Percentiles rank a stretch among this genome's conserved stretches.
Conservation (phyloP, 2,888 invertebrate genomes). For the Atherix ibis region DNA sequence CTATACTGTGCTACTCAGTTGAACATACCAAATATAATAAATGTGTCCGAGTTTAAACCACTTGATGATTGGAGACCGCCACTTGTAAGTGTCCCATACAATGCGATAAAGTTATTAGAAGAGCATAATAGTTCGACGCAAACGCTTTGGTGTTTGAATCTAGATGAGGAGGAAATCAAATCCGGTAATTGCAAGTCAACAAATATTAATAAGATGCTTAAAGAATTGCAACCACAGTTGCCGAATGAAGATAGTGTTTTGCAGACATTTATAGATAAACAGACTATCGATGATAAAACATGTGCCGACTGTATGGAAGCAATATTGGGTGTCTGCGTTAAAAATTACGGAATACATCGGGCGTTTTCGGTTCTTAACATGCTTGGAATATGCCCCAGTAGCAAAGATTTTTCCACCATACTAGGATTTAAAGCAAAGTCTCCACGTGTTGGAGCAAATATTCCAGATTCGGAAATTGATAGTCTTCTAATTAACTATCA, state of each 20-base stretch:
- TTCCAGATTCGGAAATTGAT: constrained; percentile 33
- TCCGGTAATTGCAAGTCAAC: constrained; percentile 17
- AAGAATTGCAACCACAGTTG: too few relatives aligned
- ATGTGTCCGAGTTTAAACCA: constrained; percentile 47
- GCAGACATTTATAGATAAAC: constrained; percentile 30
- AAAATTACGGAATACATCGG: constrained; percentile 32
- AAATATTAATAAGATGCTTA: too few relatives aligned
- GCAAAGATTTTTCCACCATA: constrained; percentile 18
- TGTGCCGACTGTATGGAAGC: constrained; percentile 71
- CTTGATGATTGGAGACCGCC: constrained; percentile 68
- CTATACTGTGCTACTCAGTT: constrained; percentile 47
- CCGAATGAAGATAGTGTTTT: constrained; percentile 13
- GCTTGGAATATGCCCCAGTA: constrained; percentile 42
- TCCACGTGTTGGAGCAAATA: constrained; percentile 22
- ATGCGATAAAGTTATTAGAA: constrained; percentile 22
- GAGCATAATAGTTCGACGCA: constrained; percentile 27
- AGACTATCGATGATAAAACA: constrained; percentile 43
- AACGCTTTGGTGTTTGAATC: constrained; percentile 34
- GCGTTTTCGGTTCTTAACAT: constrained; percentile 43
- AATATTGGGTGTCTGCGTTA: constrained; percentile 57
- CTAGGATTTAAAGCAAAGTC: constrained; percentile 19
- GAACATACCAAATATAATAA: constrained; percentile 31
- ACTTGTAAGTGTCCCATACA: constrained; percentile 44
- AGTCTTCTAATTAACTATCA: constrained; percentile 31
- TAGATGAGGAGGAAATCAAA: constrained; percentile 33